Evolutionary conservation across 2,113 vertebrate species (phyloP).

Genomic region (Zootoca vivipara): DNA sequence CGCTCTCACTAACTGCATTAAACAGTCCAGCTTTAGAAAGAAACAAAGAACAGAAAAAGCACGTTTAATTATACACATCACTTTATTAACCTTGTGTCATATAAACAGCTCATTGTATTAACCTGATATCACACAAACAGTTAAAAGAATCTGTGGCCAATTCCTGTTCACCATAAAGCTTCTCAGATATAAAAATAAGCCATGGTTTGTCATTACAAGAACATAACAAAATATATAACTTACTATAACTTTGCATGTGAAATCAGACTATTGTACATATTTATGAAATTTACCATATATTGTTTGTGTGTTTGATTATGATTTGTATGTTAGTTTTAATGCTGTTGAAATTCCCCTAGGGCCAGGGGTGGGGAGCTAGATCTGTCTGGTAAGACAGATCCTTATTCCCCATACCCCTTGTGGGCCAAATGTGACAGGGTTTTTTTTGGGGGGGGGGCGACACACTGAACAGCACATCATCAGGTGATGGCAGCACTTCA

Average conservation of each 20-base stretch:
- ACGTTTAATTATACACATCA: constrained; percentile 16
- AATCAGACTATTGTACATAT: neutral
- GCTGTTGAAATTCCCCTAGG: too few relatives aligned
- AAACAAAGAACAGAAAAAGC: constrained; percentile 1
- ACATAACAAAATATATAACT: neutral
- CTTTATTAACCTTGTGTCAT: neutral
- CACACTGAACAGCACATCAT: too few relatives aligned
- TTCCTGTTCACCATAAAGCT: neutral
- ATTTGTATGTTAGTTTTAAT: too few relatives aligned
- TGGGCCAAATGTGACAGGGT: neutral
- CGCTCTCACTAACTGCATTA: constrained; percentile 88
- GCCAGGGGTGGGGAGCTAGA: too few relatives aligned
- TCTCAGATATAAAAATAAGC: neutral
- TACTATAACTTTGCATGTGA: too few relatives aligned
- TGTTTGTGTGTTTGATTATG: too few relatives aligned
- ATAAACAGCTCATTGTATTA: neutral
- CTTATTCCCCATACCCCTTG: neutral
- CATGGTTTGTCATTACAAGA: neutral
- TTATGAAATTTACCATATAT: neutral
- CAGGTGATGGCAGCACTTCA: too few relatives aligned
- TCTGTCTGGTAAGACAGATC: neutral
- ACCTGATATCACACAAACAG: neutral
- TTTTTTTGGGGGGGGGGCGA: too few relatives aligned
- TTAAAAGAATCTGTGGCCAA: neutral
- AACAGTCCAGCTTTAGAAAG: constrained; percentile 88